phyloP scores from a whole-genome alignment of 2,113 vertebrate genomes.

The Shinisaurus crocodilurus region DNA sequence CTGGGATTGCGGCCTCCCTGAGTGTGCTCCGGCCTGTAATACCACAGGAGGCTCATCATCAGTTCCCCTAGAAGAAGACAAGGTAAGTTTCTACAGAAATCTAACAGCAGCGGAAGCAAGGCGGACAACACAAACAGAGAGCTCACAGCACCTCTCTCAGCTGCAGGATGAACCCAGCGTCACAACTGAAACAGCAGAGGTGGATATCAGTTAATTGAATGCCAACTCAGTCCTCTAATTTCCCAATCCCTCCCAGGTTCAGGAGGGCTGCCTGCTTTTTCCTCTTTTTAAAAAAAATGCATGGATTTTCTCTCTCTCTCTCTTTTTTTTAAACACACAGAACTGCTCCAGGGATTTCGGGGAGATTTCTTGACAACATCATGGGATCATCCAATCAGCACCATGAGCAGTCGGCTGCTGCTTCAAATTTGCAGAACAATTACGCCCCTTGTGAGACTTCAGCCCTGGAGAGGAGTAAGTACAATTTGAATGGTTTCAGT shows the following conservation, averaged over 20 bases:
- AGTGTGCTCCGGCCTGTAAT: constrained; percentile 98
- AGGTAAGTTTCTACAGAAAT: neutral
- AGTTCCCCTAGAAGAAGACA: constrained; percentile 85
- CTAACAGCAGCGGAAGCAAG: rapidly evolving
- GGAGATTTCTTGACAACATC: neutral
- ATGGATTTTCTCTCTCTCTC: too few species aligned
- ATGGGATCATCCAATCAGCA: neutral
- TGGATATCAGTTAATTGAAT: neutral
- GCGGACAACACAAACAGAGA: neutral
- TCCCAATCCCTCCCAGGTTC: too few species aligned
- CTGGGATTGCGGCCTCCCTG: constrained; percentile 93
- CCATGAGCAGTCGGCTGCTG: neutral
- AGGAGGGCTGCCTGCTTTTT: too few species aligned
- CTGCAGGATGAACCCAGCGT: too few species aligned
- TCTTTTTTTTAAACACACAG: too few species aligned
- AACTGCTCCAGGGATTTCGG: too few species aligned
- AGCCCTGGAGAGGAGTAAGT: neutral
- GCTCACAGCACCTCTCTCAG: neutral
- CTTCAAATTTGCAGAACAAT: neutral
- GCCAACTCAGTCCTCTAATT: neutral
- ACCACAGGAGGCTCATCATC: constrained; percentile 99
- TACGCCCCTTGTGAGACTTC: neutral
- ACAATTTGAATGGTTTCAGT: neutral
- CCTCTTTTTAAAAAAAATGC: too few species aligned
- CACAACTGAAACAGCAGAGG: neutral